phyloP scores from a whole-genome alignment of 1,140 invertebrate genomes.

The Prorops nasuta region DNA sequence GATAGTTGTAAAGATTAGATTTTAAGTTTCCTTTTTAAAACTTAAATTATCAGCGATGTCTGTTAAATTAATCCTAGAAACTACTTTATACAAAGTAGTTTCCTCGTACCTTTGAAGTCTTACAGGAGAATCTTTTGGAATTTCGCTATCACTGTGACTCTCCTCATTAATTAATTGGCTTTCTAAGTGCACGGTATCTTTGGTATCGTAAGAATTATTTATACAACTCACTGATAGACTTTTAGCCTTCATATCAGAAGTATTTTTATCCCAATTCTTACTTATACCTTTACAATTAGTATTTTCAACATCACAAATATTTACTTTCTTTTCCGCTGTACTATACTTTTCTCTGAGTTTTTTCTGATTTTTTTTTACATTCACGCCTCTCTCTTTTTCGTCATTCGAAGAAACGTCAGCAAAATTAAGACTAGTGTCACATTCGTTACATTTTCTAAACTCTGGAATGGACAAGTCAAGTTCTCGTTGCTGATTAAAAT shows the following conservation, averaged over 20 bases:
- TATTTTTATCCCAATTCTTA: neutral
- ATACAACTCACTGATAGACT: slow-evolving; percentile 22
- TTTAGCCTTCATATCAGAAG: neutral
- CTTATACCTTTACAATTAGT: neutral
- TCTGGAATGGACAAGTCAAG: neutral
- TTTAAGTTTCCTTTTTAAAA: too few species aligned
- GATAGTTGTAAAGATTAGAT: too few species aligned
- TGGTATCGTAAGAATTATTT: slow-evolving; percentile 38
- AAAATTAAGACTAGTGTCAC: slow-evolving; percentile 16
- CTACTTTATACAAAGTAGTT: slow-evolving; percentile 51
- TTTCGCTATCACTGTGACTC: too few species aligned
- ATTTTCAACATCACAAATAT: neutral
- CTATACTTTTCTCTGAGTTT: too few species aligned
- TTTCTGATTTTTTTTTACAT: too few species aligned
- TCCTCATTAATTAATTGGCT: too few species aligned
- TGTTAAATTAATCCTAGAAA: slow-evolving; percentile 53
- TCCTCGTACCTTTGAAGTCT: slow-evolving; percentile 54
- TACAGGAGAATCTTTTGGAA: too few species aligned
- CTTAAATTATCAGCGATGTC: neutral
- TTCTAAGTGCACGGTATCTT: slow-evolving; percentile 42
- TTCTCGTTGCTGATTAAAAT: neutral
- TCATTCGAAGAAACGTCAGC: slow-evolving; percentile 11
- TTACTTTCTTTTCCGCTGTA: too few species aligned
- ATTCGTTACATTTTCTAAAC: neutral
- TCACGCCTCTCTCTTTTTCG: too few species aligned